Percentiles rank a stretch among this genome's conserved stretches.
Conservation (phyloP, 2,797 vertebrate genomes). For the Danio tinwini region DNA sequence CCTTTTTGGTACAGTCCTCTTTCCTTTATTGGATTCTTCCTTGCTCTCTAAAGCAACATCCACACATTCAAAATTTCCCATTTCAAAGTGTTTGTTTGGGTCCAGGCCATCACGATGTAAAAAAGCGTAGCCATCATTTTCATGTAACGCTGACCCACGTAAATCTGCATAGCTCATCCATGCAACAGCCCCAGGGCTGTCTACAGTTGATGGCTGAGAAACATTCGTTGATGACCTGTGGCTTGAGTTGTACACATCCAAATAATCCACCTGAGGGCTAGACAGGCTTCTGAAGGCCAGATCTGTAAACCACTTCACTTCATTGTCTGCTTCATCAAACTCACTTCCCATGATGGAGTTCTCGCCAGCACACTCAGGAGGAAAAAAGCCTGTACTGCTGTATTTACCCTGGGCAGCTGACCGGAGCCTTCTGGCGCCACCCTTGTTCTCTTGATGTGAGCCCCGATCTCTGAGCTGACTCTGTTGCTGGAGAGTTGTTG, state of each 20-base stretch:
- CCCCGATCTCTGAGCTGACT: slow-evolving; percentile 67
- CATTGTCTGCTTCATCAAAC: slow-evolving; percentile 84
- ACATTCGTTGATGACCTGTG: slow-evolving; percentile 79
- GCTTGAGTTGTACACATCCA: slow-evolving; percentile 89
- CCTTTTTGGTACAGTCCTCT: slow-evolving; percentile 92
- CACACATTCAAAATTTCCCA: slow-evolving; percentile 86
- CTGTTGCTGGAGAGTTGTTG: slow-evolving; percentile 77
- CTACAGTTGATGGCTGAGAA: slow-evolving; percentile 83
- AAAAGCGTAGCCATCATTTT: slow-evolving; percentile 68
- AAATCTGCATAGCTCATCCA: slow-evolving; percentile 80
- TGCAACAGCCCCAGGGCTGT: slow-evolving; percentile 77
- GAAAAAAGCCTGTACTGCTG: slow-evolving; percentile 62
- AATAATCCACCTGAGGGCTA: slow-evolving; percentile 77
- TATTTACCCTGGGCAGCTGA: slow-evolving; percentile 68
- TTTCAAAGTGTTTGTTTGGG: slow-evolving; percentile 73
- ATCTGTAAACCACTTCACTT: slow-evolving; percentile 86
- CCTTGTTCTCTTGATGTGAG: slow-evolving; percentile 73
- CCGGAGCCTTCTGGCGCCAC: slow-evolving; percentile 69
- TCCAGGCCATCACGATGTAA: slow-evolving; percentile 69
- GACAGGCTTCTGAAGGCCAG: slow-evolving; percentile 81
- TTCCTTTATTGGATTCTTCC: slow-evolving; percentile 76
- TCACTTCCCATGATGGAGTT: slow-evolving; percentile 84
- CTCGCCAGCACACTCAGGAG: slow-evolving; percentile 68
- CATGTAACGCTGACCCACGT: slow-evolving; percentile 72
- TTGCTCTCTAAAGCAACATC: slow-evolving; percentile 88